phyloP scores from a whole-genome alignment of 2,888 invertebrate species.

The Apamea anceps region DNA sequence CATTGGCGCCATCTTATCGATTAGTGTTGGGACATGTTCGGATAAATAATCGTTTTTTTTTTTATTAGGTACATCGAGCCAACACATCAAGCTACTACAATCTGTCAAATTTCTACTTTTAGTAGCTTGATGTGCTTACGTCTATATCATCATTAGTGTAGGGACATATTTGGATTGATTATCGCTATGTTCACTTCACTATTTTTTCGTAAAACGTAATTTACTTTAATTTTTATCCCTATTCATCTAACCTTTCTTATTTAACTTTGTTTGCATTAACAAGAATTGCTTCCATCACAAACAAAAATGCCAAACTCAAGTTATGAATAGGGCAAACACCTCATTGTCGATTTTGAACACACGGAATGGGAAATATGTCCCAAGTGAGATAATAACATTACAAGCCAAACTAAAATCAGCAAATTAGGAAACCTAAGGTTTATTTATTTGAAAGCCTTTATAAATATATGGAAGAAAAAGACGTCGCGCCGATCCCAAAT shows the following conservation, averaged over 20 bases:
- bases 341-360: constrained; percentile 24
- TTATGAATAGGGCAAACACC: constrained; percentile 1
- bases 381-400: neutral
- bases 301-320: neutral
- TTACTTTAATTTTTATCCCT: constrained; percentile 1
- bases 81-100: too few species aligned
- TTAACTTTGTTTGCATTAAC: neutral
- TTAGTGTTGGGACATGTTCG: constrained; percentile 30
- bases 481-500: neutral
- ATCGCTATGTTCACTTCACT: neutral
- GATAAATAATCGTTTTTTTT: constrained; percentile 1
- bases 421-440: neutral
- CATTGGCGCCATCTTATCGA: neutral
- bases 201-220: neutral
- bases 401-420: too few species aligned
- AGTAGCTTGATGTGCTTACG: too few species aligned
- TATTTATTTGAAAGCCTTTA: neutral
- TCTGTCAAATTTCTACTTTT: too few species aligned
- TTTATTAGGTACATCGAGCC: neutral
- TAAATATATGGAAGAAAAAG: neutral
- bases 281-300: constrained; percentile 42
- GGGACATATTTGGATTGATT: constrained; percentile 5
- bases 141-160: constrained; percentile 11
- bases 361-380: neutral
- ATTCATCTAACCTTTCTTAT: constrained; percentile 6